Evolutionary conservation across 2,113 vertebrate species (phyloP).

Genomic region (Pterocles burchelli): DNA sequence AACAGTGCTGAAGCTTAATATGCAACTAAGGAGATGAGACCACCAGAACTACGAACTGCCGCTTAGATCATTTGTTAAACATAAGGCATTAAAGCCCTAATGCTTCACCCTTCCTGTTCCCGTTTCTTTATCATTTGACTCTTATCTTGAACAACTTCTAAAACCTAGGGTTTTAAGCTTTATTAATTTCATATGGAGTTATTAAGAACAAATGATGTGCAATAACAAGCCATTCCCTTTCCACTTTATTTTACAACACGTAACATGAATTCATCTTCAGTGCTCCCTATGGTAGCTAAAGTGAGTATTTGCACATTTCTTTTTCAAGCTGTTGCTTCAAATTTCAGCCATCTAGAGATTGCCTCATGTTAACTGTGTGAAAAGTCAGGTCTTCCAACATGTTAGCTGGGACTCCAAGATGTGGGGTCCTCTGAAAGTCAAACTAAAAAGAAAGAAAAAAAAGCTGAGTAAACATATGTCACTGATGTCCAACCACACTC

Average conservation of each 20-base stretch:
- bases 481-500: neutral
- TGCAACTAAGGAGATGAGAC: neutral
- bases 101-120: neutral
- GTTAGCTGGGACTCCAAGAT: neutral
- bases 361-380: too few relatives aligned
- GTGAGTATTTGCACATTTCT: constrained; percentile 41
- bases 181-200: constrained; percentile 62
- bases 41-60: neutral
- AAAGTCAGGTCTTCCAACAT: neutral
- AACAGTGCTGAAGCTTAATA: neutral
- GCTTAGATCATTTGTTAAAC: neutral
- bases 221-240: constrained; percentile 45
- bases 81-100: neutral
- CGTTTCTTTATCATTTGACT: constrained; percentile 14
- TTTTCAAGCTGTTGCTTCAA: constrained; percentile 48
- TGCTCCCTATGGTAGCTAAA: neutral
- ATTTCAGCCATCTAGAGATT: neutral
- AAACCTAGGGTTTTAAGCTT: constrained; percentile 42
- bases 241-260: constrained; percentile 61
- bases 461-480: neutral
- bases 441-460: neutral
- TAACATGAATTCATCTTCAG: constrained; percentile 53
- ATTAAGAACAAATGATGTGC: constrained; percentile 57
- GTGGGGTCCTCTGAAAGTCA: neutral
- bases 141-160: constrained; percentile 19